phyloP scores from a whole-genome alignment of 2,888 invertebrate species.

The Macrosoma leucophasiata region DNA sequence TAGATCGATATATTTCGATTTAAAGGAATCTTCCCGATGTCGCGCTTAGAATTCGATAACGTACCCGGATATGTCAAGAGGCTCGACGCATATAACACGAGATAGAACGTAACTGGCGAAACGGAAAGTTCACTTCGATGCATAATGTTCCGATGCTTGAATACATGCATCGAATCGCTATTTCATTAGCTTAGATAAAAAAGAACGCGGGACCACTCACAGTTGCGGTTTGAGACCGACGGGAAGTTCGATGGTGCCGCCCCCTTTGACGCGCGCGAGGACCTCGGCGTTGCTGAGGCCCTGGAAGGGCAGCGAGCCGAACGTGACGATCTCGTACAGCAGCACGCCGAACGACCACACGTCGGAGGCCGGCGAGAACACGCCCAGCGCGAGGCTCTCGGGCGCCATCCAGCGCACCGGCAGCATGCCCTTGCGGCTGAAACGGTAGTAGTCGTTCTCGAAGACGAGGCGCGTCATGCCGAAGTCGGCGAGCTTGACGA shows the following conservation, averaged over 20 bases:
- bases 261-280: slow-evolving; percentile 84
- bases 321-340: slow-evolving; percentile 91
- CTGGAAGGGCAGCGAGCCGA: slow-evolving; percentile 93
- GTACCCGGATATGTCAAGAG: too few relatives aligned
- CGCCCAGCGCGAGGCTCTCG: slow-evolving; percentile 87
- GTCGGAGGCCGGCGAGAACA: slow-evolving; percentile 91
- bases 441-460: slow-evolving; percentile 92
- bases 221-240: slow-evolving; percentile 85
- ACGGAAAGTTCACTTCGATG: too few relatives aligned
- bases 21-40: too few relatives aligned
- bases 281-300: slow-evolving; percentile 91
- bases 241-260: slow-evolving; percentile 84
- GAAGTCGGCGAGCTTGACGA: slow-evolving; percentile 90
- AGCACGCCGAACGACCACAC: slow-evolving; percentile 94
- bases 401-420: slow-evolving; percentile 97
- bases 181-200: too few relatives aligned
- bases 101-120: too few relatives aligned
- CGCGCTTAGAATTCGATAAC: too few relatives aligned
- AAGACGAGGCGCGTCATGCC: slow-evolving; percentile 93
- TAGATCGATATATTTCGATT: too few relatives aligned
- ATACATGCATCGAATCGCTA: too few relatives aligned
- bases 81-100: too few relatives aligned
- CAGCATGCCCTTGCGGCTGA: slow-evolving; percentile 90
- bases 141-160: too few relatives aligned
- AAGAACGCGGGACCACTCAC: too few relatives aligned